Evolutionary conservation across 2,113 vertebrate species (phyloP).

Genomic region (Clarias batrachus): DNA sequence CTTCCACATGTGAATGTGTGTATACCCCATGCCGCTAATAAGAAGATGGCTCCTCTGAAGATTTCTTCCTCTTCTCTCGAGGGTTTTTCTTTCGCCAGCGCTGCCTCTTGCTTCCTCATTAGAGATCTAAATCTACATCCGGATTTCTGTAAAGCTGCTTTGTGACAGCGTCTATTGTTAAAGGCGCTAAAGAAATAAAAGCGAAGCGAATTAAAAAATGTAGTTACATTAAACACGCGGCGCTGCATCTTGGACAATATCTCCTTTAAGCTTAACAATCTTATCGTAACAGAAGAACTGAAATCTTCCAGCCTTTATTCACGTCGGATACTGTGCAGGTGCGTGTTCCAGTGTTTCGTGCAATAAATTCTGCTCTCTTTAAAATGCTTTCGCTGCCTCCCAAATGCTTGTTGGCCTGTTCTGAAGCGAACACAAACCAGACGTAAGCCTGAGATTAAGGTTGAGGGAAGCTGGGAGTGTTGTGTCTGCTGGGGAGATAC

Average conservation of each 20-base stretch:
- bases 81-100: neutral
- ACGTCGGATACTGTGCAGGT: neutral
- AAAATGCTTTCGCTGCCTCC: neutral
- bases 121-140: conserved; percentile 3
- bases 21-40: neutral
- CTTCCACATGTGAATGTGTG: neutral
- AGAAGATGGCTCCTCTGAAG: no score
- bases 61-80: neutral
- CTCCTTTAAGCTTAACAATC: neutral
- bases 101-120: neutral
- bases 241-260: neutral
- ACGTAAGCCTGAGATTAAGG: conserved; percentile 20
- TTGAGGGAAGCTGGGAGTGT: conserved; percentile 9
- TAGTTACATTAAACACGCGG: neutral
- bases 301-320: neutral
- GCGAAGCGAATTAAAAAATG: neutral
- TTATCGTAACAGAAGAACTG: neutral
- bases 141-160: conserved; percentile 5
- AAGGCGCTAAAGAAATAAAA: neutral
- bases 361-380: neutral
- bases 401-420: conserved; percentile 1
- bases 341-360: neutral
- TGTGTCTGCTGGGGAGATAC: conserved; percentile 22
- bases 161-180: neutral
- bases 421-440: conserved; percentile 3